Evolutionary conservation across 2,888 invertebrate species (phyloP), one percentile per base, ranked within the genome.

Genomic region (Drosophila sordidula): DNA sequence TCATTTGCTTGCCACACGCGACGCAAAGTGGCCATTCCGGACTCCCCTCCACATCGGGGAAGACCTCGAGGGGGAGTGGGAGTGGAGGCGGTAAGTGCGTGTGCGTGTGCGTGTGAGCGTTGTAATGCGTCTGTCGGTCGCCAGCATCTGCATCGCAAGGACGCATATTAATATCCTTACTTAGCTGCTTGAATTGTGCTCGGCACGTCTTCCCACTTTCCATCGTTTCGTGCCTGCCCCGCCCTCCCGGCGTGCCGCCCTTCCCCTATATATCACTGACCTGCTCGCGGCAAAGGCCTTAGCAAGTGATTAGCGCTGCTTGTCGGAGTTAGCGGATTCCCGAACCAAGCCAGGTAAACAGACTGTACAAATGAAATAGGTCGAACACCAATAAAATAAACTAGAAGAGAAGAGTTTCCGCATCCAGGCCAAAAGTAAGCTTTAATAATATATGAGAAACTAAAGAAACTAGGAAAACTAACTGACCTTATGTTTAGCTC

Each of bases 121-220:
- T 59, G 80, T 70, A 69, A 68, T 80, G 76, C 76, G 79, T 66
- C 80, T 56, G 66, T 51, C 54, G 75, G 70, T 75, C 79, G 76
- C 70, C 75, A 56, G 68, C 63, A 73, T 52, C 62, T 55, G 72
- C 67, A 63, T 38, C 51, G 69, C 87, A 85, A 85, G 85, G 89
- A 89, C 89, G 87, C 88, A 89, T 85, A 85, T 85, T 85, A 85
- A 85, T 85, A 79, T 89, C 86, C 87, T 87, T 85, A 87, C 89
- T 85, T 85, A 85, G 89, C 81, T 74, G 82, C 80, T 69, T 74
- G 70, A 84, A 68, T 75, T 69, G 81, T 72, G 71, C 87, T 84
- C 65, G 69, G 87, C 89, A 84, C 89, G 89, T 87, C 79, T 68
- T 64, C 54, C 78, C 74, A 47, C 68, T 62, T 72, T 57, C 63